phyloP scores from a whole-genome alignment of 2,888 invertebrate genomes.

The Ochropleura leucogaster region DNA sequence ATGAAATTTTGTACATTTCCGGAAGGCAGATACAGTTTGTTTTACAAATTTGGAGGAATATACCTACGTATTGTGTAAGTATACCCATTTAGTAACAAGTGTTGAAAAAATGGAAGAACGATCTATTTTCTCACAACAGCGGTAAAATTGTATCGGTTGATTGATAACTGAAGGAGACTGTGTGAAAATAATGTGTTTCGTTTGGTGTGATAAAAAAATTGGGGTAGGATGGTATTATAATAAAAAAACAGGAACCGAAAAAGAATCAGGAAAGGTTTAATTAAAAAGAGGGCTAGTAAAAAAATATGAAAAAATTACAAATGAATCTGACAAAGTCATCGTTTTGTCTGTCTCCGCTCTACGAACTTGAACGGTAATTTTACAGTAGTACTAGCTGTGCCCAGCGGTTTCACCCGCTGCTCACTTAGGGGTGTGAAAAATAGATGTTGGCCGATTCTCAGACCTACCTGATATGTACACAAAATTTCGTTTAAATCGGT shows the following conservation, averaged over 20 bases:
- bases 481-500: too few species aligned
- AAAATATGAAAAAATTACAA: neutral
- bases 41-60: conserved; percentile 1
- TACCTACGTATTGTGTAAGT: neutral
- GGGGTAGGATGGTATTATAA: neutral
- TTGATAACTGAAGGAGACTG: conserved; percentile 10
- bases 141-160: conserved; percentile 14
- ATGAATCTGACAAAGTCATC: neutral
- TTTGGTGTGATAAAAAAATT: neutral
- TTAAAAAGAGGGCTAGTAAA: neutral
- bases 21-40: conserved; percentile 4
- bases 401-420: too few species aligned
- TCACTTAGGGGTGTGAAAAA: too few species aligned
- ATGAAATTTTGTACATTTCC: conserved; percentile 23
- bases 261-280: neutral
- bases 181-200: conserved; percentile 1
- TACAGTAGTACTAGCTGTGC: too few species aligned
- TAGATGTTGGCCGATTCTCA: too few species aligned
- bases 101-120: conserved; percentile 15
- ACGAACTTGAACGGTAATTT: neutral
- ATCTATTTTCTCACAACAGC: conserved; percentile 10
- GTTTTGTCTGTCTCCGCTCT: neutral
- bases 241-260: neutral
- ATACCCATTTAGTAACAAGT: neutral
- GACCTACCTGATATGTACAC: too few species aligned